Conservation (phyloP, 2,888 invertebrate genomes). For the Adelphocoris suturalis region DNA sequence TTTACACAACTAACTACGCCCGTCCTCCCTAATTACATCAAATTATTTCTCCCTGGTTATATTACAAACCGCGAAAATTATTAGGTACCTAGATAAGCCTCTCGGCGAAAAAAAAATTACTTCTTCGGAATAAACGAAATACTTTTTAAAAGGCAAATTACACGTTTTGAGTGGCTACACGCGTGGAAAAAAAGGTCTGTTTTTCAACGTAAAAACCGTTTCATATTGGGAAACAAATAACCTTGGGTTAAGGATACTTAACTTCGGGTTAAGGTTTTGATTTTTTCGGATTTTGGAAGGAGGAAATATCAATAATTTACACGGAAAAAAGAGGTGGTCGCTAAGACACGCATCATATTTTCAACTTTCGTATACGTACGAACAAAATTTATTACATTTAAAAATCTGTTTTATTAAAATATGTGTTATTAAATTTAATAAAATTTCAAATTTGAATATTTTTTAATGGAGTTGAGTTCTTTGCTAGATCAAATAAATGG, state of each 20-base stretch:
- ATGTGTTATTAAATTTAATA: no score
- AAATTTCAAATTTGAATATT: no score
- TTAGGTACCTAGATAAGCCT: neutral
- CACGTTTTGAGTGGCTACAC: neutral
- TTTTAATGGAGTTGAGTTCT: no score
- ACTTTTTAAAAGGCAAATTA: neutral
- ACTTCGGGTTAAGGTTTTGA: no score
- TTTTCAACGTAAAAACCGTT: neutral
- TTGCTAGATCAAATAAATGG: no score
- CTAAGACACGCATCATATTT: no score
- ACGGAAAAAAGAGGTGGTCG: no score
- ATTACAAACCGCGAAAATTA: conserved; percentile 42
- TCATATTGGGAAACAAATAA: neutral
- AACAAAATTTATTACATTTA: no score
- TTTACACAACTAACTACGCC: conserved; percentile 15
- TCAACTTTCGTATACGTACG: no score
- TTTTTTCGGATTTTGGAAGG: no score
- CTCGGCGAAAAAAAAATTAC: conserved; percentile 9
- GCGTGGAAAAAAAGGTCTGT: neutral
- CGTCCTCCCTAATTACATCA: conserved; percentile 18
- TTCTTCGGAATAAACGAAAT: neutral
- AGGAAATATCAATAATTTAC: no score
- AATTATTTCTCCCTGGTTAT: conserved; percentile 44
- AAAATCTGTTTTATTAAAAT: no score
- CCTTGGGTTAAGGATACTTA: neutral